Base-by-base conservation (phyloP, 2,797 vertebrate species). In the Salarias fasciatus region DNA sequence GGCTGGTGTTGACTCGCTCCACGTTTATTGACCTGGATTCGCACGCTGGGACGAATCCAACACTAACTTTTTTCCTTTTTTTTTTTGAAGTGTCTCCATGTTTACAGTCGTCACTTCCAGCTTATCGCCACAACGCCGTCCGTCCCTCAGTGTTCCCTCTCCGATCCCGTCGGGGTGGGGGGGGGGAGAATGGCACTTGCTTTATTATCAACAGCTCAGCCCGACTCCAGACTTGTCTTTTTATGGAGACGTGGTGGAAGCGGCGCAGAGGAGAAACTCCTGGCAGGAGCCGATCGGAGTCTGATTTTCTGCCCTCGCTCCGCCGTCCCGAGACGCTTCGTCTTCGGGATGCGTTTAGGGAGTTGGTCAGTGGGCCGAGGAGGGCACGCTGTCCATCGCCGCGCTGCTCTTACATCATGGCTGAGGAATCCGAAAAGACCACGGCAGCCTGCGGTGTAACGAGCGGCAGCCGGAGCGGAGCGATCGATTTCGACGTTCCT, bases 191-290 rank as follows among this genome's bases (percentile, higher is more conserved):
- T 80, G 69, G 65, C 79, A 55, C 82, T 84, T 83, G 77, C 80
- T 89, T 88, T 89, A 90, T 87, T 87, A 86, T 85, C 83, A 87
- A 86, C 87, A 88, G 66, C 43, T 18, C 2, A 85, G 77, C 69
- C 82, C 79, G 76, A 77, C 61, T 53, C 52, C 52, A 75, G 84
- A 69, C 83, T 81, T 90, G 82, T 77, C 89, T 89, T 91, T 91
- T 91, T 91, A 90, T 88, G 87, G 89, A 83, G 79, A 84, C 75
- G 61, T 48, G 57, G 18, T 72, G 59, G 75, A 76, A 69, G 18
- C 18, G 18, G 18, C 5, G 11, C 57, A 65, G 76, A 55, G 38
- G 78, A 75, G 78, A 82, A 74, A 68, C 49, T 71, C 79, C 77
- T 80, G 72, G 18, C 18, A 24, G 18, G 18, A 24, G 24, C 18